Conservation (phyloP, 2,113 vertebrate genomes). For the Strigops habroptila region DNA sequence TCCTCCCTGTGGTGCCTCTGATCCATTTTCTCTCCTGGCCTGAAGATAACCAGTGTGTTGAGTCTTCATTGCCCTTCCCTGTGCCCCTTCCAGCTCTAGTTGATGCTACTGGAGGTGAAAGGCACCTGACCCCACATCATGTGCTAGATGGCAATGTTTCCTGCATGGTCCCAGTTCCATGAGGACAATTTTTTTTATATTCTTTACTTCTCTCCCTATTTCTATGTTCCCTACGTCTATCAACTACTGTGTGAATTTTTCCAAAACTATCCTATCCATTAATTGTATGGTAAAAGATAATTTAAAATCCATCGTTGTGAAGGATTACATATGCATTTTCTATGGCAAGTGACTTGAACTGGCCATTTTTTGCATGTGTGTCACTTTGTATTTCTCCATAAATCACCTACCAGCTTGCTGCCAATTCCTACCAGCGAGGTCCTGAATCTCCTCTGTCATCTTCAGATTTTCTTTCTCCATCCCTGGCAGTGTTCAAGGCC, state of each 20-base stretch:
- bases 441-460: not conserved
- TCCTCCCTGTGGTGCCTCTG: not conserved
- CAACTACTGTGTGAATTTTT: not conserved
- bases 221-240: not conserved
- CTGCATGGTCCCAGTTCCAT: not conserved
- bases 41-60: accelerated
- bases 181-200: not conserved
- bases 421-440: not conserved
- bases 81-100: not conserved
- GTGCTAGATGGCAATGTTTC: not conserved
- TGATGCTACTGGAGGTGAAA: not conserved
- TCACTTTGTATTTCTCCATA: not conserved
- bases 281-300: not conserved
- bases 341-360: not conserved
- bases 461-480: not conserved
- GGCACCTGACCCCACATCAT: accelerated
- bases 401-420: not conserved
- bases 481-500: not conserved
- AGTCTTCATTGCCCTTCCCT: not conserved
- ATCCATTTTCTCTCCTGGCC: not conserved
- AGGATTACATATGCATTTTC: not conserved
- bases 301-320: not conserved
- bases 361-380: not conserved
- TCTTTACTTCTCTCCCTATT: not conserved
- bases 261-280: not conserved